These are phyloP conservation scores for Calliopsis andreniformis DNA, from an alignment of 1,140 invertebrate genomes.

Conservation along the genomic window DNA sequence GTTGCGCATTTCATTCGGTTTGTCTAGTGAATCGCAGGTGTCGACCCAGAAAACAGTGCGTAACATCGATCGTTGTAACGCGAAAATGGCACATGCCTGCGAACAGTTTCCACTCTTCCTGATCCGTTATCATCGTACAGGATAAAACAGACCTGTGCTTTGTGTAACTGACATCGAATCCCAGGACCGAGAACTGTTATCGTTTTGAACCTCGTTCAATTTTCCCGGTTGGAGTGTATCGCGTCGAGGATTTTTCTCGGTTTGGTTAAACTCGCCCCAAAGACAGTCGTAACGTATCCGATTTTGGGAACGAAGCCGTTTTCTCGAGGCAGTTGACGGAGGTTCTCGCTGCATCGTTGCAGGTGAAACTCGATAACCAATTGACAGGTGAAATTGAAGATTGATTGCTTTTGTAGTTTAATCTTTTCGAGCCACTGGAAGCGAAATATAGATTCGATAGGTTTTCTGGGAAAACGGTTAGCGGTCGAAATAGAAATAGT, in stretches of 20 bases:
- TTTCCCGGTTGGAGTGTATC: too few species aligned
- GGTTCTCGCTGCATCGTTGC: not conserved
- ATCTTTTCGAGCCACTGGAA: not conserved
- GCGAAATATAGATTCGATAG: not conserved
- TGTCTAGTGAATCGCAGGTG: not conserved
- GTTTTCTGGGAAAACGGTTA: not conserved
- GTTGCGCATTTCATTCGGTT: not conserved
- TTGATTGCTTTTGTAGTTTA: conserved; percentile 9
- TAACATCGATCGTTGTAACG: not conserved
- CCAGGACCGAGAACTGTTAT: too few species aligned
- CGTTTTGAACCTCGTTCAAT: too few species aligned
- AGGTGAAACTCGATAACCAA: not conserved
- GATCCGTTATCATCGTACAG: not conserved
- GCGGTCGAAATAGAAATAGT: not conserved
- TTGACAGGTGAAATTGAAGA: not conserved
- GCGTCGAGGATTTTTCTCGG: not conserved
- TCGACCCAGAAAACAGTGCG: not conserved
- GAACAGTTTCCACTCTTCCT: not conserved
- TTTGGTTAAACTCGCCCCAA: not conserved
- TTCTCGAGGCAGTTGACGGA: not conserved
- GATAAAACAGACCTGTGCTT: too few species aligned
- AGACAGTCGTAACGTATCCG: not conserved
- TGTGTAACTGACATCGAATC: too few species aligned
- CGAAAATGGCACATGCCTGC: not conserved
- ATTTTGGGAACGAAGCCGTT: not conserved